phyloP scores from a whole-genome alignment of 2,888 invertebrate genomes.

The Scotopteryx bipunctaria region DNA sequence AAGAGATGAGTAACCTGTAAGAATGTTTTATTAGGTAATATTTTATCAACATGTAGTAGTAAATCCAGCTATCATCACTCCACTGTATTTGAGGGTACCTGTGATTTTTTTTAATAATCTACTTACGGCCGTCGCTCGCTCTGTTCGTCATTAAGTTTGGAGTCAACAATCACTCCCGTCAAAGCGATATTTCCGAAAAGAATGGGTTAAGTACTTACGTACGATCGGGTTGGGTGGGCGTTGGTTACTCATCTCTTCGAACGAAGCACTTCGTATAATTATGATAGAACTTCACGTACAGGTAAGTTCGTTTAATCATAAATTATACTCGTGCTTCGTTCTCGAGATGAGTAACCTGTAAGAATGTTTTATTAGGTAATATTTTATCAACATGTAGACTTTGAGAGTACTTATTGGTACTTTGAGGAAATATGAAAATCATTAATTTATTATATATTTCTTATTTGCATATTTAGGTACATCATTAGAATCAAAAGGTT shows the following conservation, averaged over 20 bases:
- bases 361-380: too few species aligned
- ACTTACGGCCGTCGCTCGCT: neutral
- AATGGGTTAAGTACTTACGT: neutral
- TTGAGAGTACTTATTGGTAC: neutral
- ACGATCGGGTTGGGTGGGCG: neutral
- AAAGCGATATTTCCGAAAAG: neutral
- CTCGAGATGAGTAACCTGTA: too few species aligned
- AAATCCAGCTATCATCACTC: neutral
- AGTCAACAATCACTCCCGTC: neutral
- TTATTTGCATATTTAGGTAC: neutral
- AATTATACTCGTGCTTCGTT: too few species aligned
- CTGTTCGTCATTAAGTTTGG: constrained; percentile 1
- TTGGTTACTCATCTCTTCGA: neutral
- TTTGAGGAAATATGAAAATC: constrained; percentile 1
- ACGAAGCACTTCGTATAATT: neutral
- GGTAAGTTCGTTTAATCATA: too few species aligned
- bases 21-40: too few species aligned
- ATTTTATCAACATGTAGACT: neutral
- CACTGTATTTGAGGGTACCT: neutral
- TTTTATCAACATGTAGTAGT: too few species aligned
- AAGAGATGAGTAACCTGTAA: too few species aligned
- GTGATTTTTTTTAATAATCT: neutral
- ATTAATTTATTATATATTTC: neutral
- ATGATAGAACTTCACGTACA: too few species aligned
- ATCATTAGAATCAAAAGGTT: neutral